Evolutionary conservation across 37 sponge, comb jelly and placozoan species (phyloP), one percentile per base, ranked within the genome.

Genomic region (Halichondria panicea): DNA sequence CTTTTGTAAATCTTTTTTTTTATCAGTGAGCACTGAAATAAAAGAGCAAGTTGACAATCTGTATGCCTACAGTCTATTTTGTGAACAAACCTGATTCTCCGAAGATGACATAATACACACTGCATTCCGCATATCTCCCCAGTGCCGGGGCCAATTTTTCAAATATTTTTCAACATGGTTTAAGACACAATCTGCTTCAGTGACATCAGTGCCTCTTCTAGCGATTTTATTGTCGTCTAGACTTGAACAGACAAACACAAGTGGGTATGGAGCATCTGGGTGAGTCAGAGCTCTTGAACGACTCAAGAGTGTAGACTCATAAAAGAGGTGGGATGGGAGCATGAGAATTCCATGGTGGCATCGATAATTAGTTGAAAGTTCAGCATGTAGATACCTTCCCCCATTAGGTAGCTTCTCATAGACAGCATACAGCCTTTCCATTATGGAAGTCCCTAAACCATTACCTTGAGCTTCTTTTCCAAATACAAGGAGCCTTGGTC

Each of bases 261-360:
- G 42, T 45, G 81, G 72, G 40, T 43, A 81, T 0, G 72, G 41
- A 63, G 73, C 64, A 6, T 48, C 25, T 39, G 81, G 81, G 36
- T 81, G 81, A 15, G 78, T 8, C 5, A 33, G 11, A 30, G 24
- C 41, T n/a, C 53, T 41, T 22, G 57, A 67, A 35, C 55, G 28
- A 46, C 67, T 67, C 45, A 43, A 67, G 6, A 91, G 76, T 28
- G 79, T 63, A 4, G 92, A 86, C 28, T 60, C 59, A 31, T 86
- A 91, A 53, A 86, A 91, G 1, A 91, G 79, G 24, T 78, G 44
- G 25, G 92, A 91, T 19, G 87, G 68, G 15, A 87, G 80, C 70
- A 58, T 66, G 7, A 91, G 65, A 4, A 91, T 72, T 1, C 63
- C 75, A 37, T 31, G 53, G 43, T 86, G 87, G 70, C 87, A 79